Base-by-base conservation (phyloP, 1,140 invertebrate genomes). In the Drosophila ananassae region DNA sequence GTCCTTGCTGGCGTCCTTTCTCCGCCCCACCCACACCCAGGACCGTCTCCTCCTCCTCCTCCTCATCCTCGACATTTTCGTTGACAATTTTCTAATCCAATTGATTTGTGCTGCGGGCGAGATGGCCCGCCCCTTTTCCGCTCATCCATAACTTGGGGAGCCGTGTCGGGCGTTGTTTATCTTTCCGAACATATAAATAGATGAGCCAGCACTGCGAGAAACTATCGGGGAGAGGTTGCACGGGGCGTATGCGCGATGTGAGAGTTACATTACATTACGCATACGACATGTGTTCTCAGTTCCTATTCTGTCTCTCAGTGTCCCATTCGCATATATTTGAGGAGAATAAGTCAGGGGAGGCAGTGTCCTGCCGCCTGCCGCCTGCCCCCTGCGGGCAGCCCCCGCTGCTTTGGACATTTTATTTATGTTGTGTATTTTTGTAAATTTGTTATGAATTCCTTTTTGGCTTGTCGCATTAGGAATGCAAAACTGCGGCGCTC, bases 71-170 rank as follows among this genome's bases (percentile, higher is more conserved):
- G 41, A 67, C 69, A 56, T 66, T 67, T 67, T 67, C 78, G 82
- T 77, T 85, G 82, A 87, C 82, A 85, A 85, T 85, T 85, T 85
- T 85, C 82, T 87, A 85, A 85, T 85, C 78, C 82, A 87, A 85
- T 85, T 85, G 82, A 87, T 85, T 85, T 85, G 78, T 87, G 82
- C 82, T 78, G 77, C 82, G 82, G 82, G 81, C 77, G 59, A 74
- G 12, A 2, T 8, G n/a, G 3, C 41, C 17, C 39, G 24, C n/a
- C 62, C 21, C 44, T 57, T 52, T 39, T 21, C 30, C 30, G 57
- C 57, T 59, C 22, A 75, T 50, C 44, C 58, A 72, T 62, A 85
- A 63, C 58, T 85, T 78, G 68, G 60, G 52, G 56, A 66, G 67
- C 69, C 79, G 69, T 71, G 69, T 74, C 51, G 64, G 75, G 68